Evolutionary conservation across 2,797 vertebrate species (phyloP).

Genomic region (Novumbra hubbsi): DNA sequence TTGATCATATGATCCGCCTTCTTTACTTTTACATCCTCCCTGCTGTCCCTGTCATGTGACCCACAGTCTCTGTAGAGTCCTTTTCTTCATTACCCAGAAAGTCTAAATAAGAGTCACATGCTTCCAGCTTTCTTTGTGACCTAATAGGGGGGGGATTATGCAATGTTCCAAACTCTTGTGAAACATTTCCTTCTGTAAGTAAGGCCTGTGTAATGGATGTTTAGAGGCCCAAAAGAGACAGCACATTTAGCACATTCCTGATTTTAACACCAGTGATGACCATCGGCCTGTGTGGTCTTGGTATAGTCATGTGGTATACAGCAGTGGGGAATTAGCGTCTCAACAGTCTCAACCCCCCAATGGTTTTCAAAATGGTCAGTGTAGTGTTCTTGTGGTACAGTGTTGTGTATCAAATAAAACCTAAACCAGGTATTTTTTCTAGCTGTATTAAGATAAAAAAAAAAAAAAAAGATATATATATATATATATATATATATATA

Average conservation of each 20-base stretch:
- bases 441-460: not conserved
- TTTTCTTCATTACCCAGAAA: conserved; percentile 33
- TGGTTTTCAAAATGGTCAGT: not conserved
- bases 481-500: not conserved
- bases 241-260: conserved; percentile 30
- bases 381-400: not conserved
- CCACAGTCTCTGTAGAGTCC: conserved; percentile 22
- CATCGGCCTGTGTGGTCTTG: conserved; percentile 9
- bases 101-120: conserved; percentile 71
- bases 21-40: conserved; percentile 34
- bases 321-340: not conserved
- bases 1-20: conserved; percentile 37
- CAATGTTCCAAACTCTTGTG: conserved; percentile 57
- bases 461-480: too few relatives aligned
- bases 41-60: conserved; percentile 42
- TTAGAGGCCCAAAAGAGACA: conserved; percentile 30
- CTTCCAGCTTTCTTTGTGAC: conserved; percentile 48
- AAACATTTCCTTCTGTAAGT: conserved; percentile 69
- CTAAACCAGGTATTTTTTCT: not conserved
- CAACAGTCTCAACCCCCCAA: not conserved
- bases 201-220: conserved; percentile 37
- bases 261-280: conserved; percentile 37
- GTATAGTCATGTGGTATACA: not conserved
- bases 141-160: conserved; percentile 54
- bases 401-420: not conserved